These are phyloP conservation scores for Copsychus sechellarum DNA, from an alignment of 2,113 vertebrate genomes.

Conservation along the genomic window DNA sequence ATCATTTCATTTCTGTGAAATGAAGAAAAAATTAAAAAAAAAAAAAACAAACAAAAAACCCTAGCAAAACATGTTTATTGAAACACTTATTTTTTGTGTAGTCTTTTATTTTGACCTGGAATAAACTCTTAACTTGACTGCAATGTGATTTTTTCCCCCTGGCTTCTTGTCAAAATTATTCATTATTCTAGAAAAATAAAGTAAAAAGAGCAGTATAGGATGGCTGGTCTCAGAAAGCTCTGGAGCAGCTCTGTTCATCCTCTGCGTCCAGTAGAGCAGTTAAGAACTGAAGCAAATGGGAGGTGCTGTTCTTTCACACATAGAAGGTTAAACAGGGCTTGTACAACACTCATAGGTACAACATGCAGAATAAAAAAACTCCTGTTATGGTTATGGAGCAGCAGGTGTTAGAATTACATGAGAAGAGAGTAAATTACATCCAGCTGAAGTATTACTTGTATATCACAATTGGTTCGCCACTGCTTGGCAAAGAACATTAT, in stretches of 20 bases:
- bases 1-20: neutral
- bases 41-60: too few relatives aligned
- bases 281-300: rapidly evolving
- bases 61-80: neutral
- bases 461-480: neutral
- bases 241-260: neutral
- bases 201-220: neutral
- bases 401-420: neutral
- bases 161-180: neutral
- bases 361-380: neutral
- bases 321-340: neutral
- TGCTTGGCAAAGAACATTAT: neutral
- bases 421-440: neutral
- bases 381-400: neutral
- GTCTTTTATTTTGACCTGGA: neutral
- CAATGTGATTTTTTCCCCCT: neutral
- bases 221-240: neutral
- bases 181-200: neutral
- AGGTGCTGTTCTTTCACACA: neutral
- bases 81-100: neutral
- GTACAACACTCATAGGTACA: neutral
- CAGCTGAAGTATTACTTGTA: neutral
- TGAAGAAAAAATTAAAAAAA: neutral
- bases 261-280: neutral
- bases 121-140: neutral